Evolutionary conservation across 2,113 vertebrate species (phyloP).

Genomic region (Melospiza georgiana): DNA sequence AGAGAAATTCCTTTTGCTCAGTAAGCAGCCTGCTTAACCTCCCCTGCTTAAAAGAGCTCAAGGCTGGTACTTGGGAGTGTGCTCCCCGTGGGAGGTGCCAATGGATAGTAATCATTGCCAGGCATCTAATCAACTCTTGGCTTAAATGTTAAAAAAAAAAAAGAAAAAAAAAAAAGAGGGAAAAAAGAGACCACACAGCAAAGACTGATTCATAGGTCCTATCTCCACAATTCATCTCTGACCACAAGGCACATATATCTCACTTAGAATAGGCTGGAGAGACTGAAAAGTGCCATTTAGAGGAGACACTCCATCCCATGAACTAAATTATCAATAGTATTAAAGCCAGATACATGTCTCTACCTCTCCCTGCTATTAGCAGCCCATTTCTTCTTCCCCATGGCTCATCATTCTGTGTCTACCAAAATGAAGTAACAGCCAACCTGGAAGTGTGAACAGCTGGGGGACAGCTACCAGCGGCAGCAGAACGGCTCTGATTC

Average conservation of each 20-base stretch:
- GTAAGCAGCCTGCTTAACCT: constrained; percentile 55
- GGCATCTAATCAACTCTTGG: constrained; percentile 19
- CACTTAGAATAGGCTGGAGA: constrained; percentile 42
- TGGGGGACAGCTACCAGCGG: background rate
- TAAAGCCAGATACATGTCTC: constrained; percentile 32
- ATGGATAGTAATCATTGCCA: constrained; percentile 29
- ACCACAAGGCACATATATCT: constrained; percentile 43
- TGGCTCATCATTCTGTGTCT: constrained; percentile 39
- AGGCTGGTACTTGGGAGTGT: constrained; percentile 26
- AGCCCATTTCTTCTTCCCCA: background rate
- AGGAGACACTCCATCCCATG: constrained; percentile 8
- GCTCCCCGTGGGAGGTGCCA: constrained; percentile 34
- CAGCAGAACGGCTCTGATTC: background rate
- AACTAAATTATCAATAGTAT: constrained; percentile 56
- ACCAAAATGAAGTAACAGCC: constrained; percentile 32
- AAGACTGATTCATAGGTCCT: constrained; percentile 35
- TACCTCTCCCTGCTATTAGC: background rate
- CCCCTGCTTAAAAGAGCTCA: constrained; percentile 20
- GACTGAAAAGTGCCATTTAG: constrained; percentile 57
- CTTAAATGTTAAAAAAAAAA: background rate
- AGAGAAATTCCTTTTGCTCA: constrained; percentile 56
- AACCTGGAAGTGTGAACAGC: background rate
- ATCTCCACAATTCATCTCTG: constrained; percentile 47
- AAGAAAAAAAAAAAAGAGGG: rapidly evolving
- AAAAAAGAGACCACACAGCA: background rate